Evolutionary conservation across 2,113 vertebrate species (phyloP).

Genomic region (Lethenteron reissneri): DNA sequence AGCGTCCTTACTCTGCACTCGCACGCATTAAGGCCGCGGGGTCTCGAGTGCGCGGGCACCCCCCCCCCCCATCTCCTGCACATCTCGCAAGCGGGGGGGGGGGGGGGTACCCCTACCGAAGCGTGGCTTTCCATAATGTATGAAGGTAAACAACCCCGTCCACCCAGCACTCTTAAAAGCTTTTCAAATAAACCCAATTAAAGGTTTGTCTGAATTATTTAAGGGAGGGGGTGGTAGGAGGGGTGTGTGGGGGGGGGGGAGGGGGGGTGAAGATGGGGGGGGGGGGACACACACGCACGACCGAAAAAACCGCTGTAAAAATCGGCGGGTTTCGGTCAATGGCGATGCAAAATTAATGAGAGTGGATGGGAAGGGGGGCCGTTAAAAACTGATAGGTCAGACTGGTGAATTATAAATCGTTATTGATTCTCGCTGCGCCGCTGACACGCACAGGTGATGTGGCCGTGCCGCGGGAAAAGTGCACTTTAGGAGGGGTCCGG

Average conservation of each 20-base stretch:
- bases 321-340: conserved; percentile 42
- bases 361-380: conserved; percentile 19
- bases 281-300: conserved; percentile 13
- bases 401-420: conserved; percentile 37
- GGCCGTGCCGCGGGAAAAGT: no score
- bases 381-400: conserved; percentile 29
- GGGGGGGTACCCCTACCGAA: no score
- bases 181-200: conserved; percentile 6
- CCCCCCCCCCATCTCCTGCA: no score
- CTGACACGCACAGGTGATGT: neutral
- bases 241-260: conserved; percentile 8
- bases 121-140: no score
- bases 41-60: no score
- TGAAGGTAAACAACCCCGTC: neutral
- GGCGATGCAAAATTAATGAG: conserved; percentile 45
- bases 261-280: neutral
- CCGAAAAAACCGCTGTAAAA: conserved; percentile 28
- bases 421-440: conserved; percentile 27
- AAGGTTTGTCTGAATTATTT: conserved; percentile 3
- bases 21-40: no score
- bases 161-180: conserved; percentile 3
- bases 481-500: no score
- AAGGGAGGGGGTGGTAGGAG: conserved; percentile 10
- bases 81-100: no score
- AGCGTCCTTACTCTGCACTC: no score